Conservation (phyloP, 2,888 invertebrate species). For the Punctoribates punctum region DNA sequence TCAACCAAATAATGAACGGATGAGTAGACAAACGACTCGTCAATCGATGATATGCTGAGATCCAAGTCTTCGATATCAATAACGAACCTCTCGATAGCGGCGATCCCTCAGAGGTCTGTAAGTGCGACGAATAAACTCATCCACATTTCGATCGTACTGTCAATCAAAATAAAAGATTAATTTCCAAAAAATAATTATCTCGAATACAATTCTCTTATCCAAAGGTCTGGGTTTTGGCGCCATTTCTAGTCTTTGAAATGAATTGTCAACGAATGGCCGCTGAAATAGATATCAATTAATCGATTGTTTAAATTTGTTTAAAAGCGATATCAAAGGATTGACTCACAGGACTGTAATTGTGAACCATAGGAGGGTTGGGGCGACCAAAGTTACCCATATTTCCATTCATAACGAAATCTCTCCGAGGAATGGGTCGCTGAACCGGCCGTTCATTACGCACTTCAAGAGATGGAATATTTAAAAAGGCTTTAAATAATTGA, state of each 20-base stretch:
- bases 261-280: conserved; percentile 29
- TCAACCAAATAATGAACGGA: neutral
- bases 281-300: neutral
- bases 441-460: neutral
- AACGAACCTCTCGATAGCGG: conserved; percentile 53
- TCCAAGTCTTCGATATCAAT: neutral
- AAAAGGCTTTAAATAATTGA: no score
- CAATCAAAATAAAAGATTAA: neutral
- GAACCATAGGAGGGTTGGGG: conserved; percentile 6
- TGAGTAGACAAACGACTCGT: neutral
- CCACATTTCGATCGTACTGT: conserved; percentile 77
- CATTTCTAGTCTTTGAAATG: conserved; percentile 36
- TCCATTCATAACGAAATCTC: conserved; percentile 24
- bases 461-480: neutral
- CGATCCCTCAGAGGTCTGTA: conserved; percentile 54
- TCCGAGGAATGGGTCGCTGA: conserved; percentile 29
- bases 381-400: neutral
- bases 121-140: conserved; percentile 81
- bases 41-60: neutral
- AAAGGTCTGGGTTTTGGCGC: conserved; percentile 53
- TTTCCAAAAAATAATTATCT: conserved; percentile 44
- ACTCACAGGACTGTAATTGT: neutral
- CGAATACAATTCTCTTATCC: conserved; percentile 52
- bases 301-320: neutral
- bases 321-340: neutral